Evolutionary conservation across 2,113 vertebrate genomes (phyloP), one percentile per base, ranked within the genome.

Genomic region (Entelurus aequoreus): DNA sequence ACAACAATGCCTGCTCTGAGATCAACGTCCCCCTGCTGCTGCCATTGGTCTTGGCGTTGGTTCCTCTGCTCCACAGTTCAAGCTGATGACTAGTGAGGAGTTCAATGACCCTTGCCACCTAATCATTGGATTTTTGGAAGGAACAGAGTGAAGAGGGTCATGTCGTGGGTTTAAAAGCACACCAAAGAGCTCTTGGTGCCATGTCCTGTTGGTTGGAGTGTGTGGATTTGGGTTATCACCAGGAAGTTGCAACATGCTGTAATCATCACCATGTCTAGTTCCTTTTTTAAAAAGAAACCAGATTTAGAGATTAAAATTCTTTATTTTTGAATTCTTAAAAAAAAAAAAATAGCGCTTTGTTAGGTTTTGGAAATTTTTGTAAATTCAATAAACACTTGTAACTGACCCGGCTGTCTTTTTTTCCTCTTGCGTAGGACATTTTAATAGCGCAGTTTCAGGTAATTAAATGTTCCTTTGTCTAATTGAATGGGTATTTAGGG

Each of bases 361-460:
- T 62, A 68, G 44, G 53, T 16, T 12, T 47, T 57, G 28, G n/a
- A 19, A 8, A 61, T 69, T 69, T 74, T 72, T 76, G 51, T 69
- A 76, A 62, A 53, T 73, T 56, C 5, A 82, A 82, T 82, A 82
- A 82, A 82, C 48, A 5, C 12, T 36, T 74, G 35, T 65, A 48
- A 55, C 9, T 54, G 19, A 50, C 15, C 11, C n/a, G 19, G 55
- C 12, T 46, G 8, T 46, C 5, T 38, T 55, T 40, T 16, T 28
- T 0, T 52, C 28, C 4, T 6, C 9, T 28, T 35, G 10, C 9
- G 28, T 28, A 28, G 28, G 2, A 28, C 28, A 28, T 1, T 52
- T 21, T 52, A 12, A 8, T 50, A 8, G 6, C 21, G 5, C 8
- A 8, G 16, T 2, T 36, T 36, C 1, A 19, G 54, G 8, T 37